Conservation (phyloP, 1,140 invertebrate species). For the Anastrepha obliqua region DNA sequence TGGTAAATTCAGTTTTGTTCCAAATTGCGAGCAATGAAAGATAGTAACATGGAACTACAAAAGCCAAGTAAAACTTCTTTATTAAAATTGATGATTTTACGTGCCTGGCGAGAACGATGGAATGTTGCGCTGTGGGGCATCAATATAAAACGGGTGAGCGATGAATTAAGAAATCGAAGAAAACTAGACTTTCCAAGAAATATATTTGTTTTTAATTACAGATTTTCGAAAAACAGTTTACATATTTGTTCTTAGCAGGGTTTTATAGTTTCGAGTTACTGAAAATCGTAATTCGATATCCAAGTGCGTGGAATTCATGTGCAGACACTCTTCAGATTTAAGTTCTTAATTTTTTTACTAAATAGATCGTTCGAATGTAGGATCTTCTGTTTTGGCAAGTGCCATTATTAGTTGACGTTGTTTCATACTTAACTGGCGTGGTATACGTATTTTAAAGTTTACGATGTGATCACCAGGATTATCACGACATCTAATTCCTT, state of each 20-base stretch:
- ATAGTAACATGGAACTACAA: conserved; percentile 54
- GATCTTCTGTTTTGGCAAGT: conserved; percentile 66
- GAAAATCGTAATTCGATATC: conserved; percentile 21
- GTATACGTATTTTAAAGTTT: conserved; percentile 67
- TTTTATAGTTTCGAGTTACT: conserved; percentile 3
- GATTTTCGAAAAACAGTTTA: conserved; percentile 19
- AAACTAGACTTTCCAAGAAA: conserved; percentile 33
- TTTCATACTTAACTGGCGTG: conserved; percentile 65
- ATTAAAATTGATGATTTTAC: conserved; percentile 88
- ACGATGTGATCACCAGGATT: conserved; percentile 67
- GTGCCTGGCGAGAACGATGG: conserved; percentile 96
- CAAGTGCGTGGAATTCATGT: not conserved
- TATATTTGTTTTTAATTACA: not conserved
- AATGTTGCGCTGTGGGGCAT: conserved; percentile 96
- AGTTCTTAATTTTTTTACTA: conserved; percentile 5
- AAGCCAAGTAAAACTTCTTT: conserved; percentile 88
- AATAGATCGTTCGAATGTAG: conserved; percentile 62
- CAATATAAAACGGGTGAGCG: conserved; percentile 88
- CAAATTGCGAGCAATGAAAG: conserved; percentile 53
- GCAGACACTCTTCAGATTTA: not conserved
- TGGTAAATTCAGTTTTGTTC: no score
- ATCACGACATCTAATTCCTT: conserved; percentile 63
- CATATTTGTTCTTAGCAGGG: conserved; percentile 34
- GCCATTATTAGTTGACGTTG: conserved; percentile 69
- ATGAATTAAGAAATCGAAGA: not conserved